phyloP scores from a whole-genome alignment of 1,140 invertebrate genomes.

The Saccostrea cuccullata region DNA sequence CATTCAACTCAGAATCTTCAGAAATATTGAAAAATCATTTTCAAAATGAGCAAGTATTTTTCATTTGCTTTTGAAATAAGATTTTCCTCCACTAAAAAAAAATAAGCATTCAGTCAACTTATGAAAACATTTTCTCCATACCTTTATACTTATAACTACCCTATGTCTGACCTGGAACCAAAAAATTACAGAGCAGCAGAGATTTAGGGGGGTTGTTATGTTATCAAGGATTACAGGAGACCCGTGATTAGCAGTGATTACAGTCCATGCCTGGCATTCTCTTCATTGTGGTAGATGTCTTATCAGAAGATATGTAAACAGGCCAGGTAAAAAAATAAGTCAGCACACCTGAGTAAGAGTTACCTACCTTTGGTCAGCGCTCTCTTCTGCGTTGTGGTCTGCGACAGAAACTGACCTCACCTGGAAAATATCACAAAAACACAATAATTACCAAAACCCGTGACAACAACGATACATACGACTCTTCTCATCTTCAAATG shows the following conservation, averaged over 20 bases:
- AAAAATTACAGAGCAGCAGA: conserved; percentile 14
- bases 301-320: conserved; percentile 11
- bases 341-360: neutral
- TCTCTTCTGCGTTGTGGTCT: neutral
- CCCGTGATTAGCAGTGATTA: conserved; percentile 8
- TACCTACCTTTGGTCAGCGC: conserved; percentile 8
- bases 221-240: neutral
- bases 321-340: neutral
- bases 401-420: neutral
- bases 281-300: neutral
- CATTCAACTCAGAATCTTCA: no score
- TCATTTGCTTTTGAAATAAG: neutral
- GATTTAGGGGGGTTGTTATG: neutral
- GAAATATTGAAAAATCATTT: neutral
- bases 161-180: neutral
- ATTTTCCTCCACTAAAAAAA: neutral
- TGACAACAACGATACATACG: no score
- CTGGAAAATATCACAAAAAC: neutral
- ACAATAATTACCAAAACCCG: no score
- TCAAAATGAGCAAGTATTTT: neutral
- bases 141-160: neutral
- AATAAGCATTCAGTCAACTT: neutral
- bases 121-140: neutral
- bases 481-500: no score
- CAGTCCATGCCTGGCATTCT: neutral